Percentiles rank a stretch among this genome's conserved stretches.
These are phyloP conservation scores for Grapholita molesta DNA, from an alignment of 1,140 invertebrate genomes.

Conservation along the genomic window DNA sequence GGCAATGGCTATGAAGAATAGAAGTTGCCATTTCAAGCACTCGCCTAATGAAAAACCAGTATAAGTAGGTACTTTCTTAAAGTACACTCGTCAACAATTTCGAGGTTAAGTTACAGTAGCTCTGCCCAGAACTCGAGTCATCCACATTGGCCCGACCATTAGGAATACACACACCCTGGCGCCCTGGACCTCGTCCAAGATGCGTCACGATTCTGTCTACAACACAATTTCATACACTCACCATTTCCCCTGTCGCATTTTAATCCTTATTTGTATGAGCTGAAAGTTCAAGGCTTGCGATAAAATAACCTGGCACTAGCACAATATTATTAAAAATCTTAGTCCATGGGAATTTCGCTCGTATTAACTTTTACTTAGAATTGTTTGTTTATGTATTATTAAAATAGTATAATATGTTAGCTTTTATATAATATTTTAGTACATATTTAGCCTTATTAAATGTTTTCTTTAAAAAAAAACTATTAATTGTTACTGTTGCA, in stretches of 20 bases:
- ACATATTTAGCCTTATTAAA: too few relatives aligned
- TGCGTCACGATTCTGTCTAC: slow-evolving; percentile 30
- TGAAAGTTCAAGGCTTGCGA: neutral
- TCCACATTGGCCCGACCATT: neutral
- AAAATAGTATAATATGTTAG: too few relatives aligned
- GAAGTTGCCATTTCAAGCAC: neutral
- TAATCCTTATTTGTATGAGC: neutral
- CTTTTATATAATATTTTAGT: too few relatives aligned
- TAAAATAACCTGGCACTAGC: neutral
- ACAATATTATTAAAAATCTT: neutral
- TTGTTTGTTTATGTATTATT: neutral
- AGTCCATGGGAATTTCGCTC: neutral
- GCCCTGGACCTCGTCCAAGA: slow-evolving; percentile 48
- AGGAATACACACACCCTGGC: neutral
- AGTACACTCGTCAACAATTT: neutral
- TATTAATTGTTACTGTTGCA: too few relatives aligned
- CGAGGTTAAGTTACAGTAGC: neutral
- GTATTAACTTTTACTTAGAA: neutral
- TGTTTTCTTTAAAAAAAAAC: too few relatives aligned
- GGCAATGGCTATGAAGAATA: neutral
- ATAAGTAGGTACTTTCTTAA: neutral
- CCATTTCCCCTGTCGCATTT: neutral
- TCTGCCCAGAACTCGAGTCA: neutral
- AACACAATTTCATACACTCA: neutral
- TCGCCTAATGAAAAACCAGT: neutral